Conservation (phyloP, 2,113 vertebrate species). For the Mobula hypostoma region DNA sequence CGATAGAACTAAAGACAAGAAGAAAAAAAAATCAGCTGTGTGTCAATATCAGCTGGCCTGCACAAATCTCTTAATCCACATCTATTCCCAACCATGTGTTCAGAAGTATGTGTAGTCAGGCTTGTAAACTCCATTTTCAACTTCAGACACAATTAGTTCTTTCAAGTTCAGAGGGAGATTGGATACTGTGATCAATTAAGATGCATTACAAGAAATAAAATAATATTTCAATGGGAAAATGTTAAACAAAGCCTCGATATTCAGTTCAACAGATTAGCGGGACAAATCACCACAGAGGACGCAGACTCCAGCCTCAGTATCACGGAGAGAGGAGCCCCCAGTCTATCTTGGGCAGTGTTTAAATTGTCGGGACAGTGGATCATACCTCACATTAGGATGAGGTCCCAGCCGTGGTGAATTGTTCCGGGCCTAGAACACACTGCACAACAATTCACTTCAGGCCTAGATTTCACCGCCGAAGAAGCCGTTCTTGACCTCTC, state of each 20-base stretch:
- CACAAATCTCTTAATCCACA: not conserved
- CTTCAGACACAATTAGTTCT: slow-evolving; percentile 12
- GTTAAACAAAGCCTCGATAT: not conserved
- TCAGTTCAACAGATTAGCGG: too few relatives aligned
- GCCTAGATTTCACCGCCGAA: too few relatives aligned
- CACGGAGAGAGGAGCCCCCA: too few relatives aligned
- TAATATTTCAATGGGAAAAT: not conserved
- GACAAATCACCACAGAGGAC: too few relatives aligned
- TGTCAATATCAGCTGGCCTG: not conserved
- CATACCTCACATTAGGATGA: too few relatives aligned
- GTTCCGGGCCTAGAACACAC: too few relatives aligned
- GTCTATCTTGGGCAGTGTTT: too few relatives aligned
- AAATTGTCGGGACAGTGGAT: too few relatives aligned
- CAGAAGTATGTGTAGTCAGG: not conserved
- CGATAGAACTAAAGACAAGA: not conserved
- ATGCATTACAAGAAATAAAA: not conserved
- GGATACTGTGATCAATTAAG: not conserved
- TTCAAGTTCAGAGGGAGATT: not conserved
- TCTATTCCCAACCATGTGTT: not conserved
- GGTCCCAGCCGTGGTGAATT: too few relatives aligned
- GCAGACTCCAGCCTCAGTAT: too few relatives aligned
- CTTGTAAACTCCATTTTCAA: not conserved
- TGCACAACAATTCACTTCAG: too few relatives aligned
- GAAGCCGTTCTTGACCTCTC: too few relatives aligned
- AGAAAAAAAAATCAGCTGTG: not conserved